Conservation (phyloP, 2,113 vertebrate genomes). For the Corapipo altera region DNA sequence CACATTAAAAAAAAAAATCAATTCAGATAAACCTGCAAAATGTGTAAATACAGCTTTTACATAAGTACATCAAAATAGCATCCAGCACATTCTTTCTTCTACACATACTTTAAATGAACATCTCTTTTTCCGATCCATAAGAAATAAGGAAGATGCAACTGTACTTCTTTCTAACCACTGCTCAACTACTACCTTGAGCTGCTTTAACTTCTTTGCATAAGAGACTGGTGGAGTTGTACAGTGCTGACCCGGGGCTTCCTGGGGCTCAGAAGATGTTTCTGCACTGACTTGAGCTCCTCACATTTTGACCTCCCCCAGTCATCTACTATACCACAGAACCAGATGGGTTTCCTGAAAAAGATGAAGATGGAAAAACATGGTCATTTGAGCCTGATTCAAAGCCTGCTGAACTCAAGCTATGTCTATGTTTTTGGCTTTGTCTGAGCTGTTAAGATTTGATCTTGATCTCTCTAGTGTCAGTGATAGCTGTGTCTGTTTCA, state of each 20-base stretch:
- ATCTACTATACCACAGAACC: neutral
- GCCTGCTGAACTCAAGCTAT: neutral
- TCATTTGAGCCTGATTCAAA: neutral
- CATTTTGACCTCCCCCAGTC: neutral
- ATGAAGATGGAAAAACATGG: neutral
- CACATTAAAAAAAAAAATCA: neutral
- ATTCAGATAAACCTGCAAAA: neutral
- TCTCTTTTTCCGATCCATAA: neutral
- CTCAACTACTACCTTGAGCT: neutral
- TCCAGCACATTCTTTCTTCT: neutral
- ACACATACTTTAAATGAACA: neutral
- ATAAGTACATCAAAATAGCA: neutral
- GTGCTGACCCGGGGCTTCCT: neutral
- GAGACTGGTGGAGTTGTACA: neutral
- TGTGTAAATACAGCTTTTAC: neutral
- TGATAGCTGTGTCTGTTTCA: neutral
- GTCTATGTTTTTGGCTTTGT: neutral
- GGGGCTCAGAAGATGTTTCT: neutral
- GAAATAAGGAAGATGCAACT: neutral
- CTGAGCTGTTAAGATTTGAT: fast-evolving
- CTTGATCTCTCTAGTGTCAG: neutral
- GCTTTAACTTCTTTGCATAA: neutral
- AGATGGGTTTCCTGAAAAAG: neutral
- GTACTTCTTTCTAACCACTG: neutral
- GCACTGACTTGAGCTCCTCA: neutral